Evolutionary conservation across 2,888 invertebrate genomes (phyloP), one percentile per base, ranked within the genome.

Genomic region (Andrena marginata): DNA sequence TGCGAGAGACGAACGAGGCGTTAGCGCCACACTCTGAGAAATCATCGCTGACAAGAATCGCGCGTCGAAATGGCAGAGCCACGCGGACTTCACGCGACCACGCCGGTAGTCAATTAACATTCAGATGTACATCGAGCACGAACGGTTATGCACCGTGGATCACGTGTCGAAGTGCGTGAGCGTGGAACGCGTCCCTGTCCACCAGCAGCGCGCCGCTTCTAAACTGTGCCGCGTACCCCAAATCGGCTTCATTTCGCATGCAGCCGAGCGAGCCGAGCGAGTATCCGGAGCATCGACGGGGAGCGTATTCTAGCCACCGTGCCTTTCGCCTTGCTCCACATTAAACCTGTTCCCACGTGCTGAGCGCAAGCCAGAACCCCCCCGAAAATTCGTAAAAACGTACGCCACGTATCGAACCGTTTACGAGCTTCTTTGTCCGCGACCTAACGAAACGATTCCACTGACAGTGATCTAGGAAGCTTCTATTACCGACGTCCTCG

Each of bases 231-330:
- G 70, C 77, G 69, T 79, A 64, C 70, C 77, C 42, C 77, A 42
- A 79, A 79, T 70, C 51, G 51, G n/a, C 77, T 70, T 80, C 79
- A 80, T 80, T 80, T 51, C 33, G 70, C 77, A 80, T 80, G 65
- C 79, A 65, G 33, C 7, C 51, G 42, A n/a, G 42, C 69, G 23
- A n/a, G 76, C 70, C 26, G 64, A 29, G 49, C 77, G 70, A 80
- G 60, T 59, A 70, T 70, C 64, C 35, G 16, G 74, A 75, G 42
- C 69, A 48, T 56, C 59, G 54, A 35, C 60, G 23, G 33, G 10
- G 10, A 29, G 35, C 33, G 49, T 62, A 20, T 49, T 31, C 42
- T 23, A 48, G 49, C 26, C 60, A 54, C 49, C 51, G 63, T 42
- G 63, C 54, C 51, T 33, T 48, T 26, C 51, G 56, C 10, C 5